phyloP scores from a whole-genome alignment of 92 coral and sea anemone species.

The Anthopleura xanthogrammica region DNA sequence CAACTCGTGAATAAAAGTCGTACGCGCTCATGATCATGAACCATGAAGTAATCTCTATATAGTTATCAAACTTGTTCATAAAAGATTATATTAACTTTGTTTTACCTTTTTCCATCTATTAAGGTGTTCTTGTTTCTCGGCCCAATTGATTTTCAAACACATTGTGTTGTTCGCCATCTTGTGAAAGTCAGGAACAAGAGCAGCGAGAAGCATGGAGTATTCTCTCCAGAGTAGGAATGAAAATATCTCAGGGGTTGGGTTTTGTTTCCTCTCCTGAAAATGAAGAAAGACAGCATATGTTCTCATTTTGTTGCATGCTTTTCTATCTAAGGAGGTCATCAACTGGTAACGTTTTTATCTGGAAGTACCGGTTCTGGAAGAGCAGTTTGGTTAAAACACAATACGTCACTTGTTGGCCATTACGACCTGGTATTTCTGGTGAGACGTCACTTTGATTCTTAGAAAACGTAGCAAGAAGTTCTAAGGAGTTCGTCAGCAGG shows the following conservation, averaged over 20 bases:
- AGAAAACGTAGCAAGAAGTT: no score
- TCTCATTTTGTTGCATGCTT: not conserved
- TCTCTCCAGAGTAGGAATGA: conserved; percentile 69
- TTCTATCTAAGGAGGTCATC: not conserved
- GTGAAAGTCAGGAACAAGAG: conserved; percentile 54
- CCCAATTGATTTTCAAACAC: conserved; percentile 78
- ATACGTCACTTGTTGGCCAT: no score
- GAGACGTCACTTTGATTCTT: no score
- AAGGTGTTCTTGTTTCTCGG: conserved; percentile 48
- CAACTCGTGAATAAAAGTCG: no score
- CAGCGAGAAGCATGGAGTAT: conserved; percentile 63
- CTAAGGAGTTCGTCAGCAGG: no score
- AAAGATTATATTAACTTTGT: not conserved
- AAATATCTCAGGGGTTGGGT: conserved; percentile 39
- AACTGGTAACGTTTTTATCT: not conserved
- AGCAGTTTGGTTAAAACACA: no score
- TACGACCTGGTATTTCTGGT: no score
- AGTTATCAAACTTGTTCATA: no score
- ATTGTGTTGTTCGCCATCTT: conserved; percentile 53
- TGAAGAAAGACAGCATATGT: not conserved
- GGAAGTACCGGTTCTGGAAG: no score
- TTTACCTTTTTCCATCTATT: conserved; percentile 71
- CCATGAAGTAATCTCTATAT: no score
- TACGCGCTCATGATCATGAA: no score
- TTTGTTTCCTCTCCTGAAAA: conserved; percentile 36